Base-by-base conservation (phyloP, 2,888 invertebrate species). In the Zhengitettix transpicula region DNA sequence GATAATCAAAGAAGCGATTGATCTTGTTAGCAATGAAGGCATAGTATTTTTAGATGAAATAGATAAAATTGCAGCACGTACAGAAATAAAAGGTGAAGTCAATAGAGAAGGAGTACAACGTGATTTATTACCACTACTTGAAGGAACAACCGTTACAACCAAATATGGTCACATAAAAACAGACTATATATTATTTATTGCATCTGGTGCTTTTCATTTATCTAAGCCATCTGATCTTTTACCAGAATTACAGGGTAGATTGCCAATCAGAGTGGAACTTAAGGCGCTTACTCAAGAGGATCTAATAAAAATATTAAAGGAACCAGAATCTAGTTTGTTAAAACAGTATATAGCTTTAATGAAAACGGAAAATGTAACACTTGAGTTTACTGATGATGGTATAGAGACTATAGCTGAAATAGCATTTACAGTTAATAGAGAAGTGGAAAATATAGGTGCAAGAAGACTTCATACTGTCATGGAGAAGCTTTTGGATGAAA, bases 41-140 rank as follows among this genome's bases (percentile, higher is more conserved):
- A 68, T 67, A 40, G 62, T 68, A 10, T 69, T 58, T 58, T 61
- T 69, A 15, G 67, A 69, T 58, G 68, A 68, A 64, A 65, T 68
- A 11, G 68, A 68, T 58, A 68, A 69, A 62, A 65, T 69, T 58
- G 11, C 61, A 5, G 56, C 59, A 11, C 59, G 68, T 8, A 40
- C 17, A 10, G 41, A 55, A 10, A 11, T 10, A 9, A 9, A 10
- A 28, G 55, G 55, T n/a, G 68, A 68, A 59, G 68, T 68, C 1
- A 61, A 61, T 11, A 66, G 68, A 10, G 68, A 65, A 63, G 65
- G 65, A 1, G 65, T 65, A 2, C 65, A 66, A 54, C 66, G 66
- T 15, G 64, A 60, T 10, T 47, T 65, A 47, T 60, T 65, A 5
- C 66, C 66, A 52, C n/a, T 65, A 10, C 28, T 65, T 12, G 65